Conservation (phyloP, 2,797 vertebrate species). For the Tolypeutes matacus region DNA sequence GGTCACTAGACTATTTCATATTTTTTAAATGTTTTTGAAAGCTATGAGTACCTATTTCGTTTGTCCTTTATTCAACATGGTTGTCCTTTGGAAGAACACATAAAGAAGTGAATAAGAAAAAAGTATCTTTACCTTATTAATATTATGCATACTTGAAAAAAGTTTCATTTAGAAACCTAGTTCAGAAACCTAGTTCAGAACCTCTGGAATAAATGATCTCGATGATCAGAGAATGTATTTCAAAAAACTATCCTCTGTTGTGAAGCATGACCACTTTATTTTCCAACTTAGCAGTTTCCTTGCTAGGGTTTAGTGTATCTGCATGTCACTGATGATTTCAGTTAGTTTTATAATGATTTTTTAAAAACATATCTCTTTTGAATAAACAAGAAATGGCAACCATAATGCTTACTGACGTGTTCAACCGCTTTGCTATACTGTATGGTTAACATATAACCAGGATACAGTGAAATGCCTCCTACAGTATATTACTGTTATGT, state of each 20-base stretch:
- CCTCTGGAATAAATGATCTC: slow-evolving; percentile 81
- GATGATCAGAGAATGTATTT: slow-evolving; percentile 85
- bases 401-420: slow-evolving; percentile 62
- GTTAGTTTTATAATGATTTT: slow-evolving; percentile 83
- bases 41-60: not conserved
- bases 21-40: slow-evolving; percentile 72
- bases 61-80: slow-evolving; percentile 69
- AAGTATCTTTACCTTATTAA: slow-evolving; percentile 76
- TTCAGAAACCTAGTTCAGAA: slow-evolving; percentile 82
- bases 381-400: slow-evolving; percentile 58
- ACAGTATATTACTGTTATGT: slow-evolving; percentile 83
- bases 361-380: slow-evolving; percentile 62
- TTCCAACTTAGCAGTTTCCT: slow-evolving; percentile 63
- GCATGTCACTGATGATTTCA: slow-evolving; percentile 80
- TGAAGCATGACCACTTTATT: slow-evolving; percentile 81
- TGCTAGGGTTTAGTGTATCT: slow-evolving; percentile 67
- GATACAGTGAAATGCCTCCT: slow-evolving; percentile 69
- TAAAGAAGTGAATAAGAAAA: slow-evolving; percentile 73
- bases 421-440: slow-evolving; percentile 64
- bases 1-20: slow-evolving; percentile 73
- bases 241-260: slow-evolving; percentile 73
- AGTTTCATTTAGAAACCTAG: slow-evolving; percentile 82
- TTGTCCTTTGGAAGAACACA: slow-evolving; percentile 72
- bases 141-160: slow-evolving; percentile 83
- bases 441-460: slow-evolving; percentile 39